Conservation (phyloP, 2,113 vertebrate species). For the Porphyrio hochstetteri region DNA sequence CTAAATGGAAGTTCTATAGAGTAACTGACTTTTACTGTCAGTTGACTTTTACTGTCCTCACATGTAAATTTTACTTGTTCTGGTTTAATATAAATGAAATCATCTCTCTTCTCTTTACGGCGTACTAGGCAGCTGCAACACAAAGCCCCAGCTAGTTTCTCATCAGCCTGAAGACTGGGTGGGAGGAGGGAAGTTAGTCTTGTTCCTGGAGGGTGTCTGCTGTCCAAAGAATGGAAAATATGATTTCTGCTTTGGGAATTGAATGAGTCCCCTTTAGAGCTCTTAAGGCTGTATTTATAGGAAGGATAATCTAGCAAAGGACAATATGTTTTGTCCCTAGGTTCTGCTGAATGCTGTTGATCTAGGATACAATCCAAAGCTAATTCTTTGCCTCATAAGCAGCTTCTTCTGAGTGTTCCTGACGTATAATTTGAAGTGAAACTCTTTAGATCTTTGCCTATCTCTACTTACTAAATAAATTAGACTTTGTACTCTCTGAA, state of each 20-base stretch:
- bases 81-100: background rate
- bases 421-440: background rate
- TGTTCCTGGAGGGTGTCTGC: constrained; percentile 47
- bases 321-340: constrained; percentile 57
- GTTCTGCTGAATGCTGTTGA: constrained; percentile 47
- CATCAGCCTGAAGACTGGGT: background rate
- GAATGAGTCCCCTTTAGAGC: constrained; percentile 16
- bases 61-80: background rate
- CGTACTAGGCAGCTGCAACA: background rate
- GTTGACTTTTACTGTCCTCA: background rate
- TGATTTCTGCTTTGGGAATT: constrained; percentile 52
- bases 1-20: background rate
- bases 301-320: constrained; percentile 29
- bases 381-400: constrained; percentile 22
- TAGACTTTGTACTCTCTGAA: background rate
- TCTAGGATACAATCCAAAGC: constrained; percentile 7
- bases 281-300: constrained; percentile 53
- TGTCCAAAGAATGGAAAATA: constrained; percentile 42
- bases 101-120: background rate
- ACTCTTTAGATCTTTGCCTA: background rate
- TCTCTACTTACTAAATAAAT: background rate
- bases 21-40: background rate
- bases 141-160: background rate
- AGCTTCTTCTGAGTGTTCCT: background rate
- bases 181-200: background rate